Evolutionary conservation across 1,140 invertebrate species (phyloP), one percentile per base, ranked within the genome.

Genomic region (Vollenhovia emeryi): DNA sequence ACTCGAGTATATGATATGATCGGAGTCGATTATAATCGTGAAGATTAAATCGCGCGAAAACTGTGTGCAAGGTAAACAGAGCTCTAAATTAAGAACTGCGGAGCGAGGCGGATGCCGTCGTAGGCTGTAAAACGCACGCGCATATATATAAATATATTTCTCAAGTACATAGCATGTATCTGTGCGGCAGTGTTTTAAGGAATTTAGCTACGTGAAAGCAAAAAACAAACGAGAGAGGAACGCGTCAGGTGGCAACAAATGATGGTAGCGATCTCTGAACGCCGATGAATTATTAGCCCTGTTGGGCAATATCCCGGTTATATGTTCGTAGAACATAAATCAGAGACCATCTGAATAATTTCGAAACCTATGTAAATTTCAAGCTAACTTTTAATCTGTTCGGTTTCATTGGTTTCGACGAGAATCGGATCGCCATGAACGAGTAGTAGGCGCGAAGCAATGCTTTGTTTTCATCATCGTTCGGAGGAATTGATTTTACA

Each of bases 401-500:
- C 71, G 60, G 71, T 88, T 80, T 87, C 68, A 62, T n/a, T 52
- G 45, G 9, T 48, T 71, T 87, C 62, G 4, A 66, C 11, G n/a
- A 66, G 2, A 24, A 66, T 4, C n/a, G 18, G 11, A 66, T 24
- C 66, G 33, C 48, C 64, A 89, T 43, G 60, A 86, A 71, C 66
- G 68, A 89, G 55, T 86, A 89, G 78, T 79, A 84, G n/a, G 55
- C 60, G 62, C 73, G 7, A 82, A 57, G 45, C 78, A 60, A 69
- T 66, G 40, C 69, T 71, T 55, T 24, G n/a, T 55, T 66, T 84
- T 89, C 84, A 89, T 89, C 88, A 88, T 85, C 68, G 75, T 89
- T 91, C 83, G 85, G 66, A 89, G 68, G 24, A 88, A 24, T 24
- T 62, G 86, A 88, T 84, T 71, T 55, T 93, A 50, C 86, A 90